These are phyloP conservation scores for Tiliacea aurago DNA, from an alignment of 2,888 invertebrate genomes.

Conservation along the genomic window DNA sequence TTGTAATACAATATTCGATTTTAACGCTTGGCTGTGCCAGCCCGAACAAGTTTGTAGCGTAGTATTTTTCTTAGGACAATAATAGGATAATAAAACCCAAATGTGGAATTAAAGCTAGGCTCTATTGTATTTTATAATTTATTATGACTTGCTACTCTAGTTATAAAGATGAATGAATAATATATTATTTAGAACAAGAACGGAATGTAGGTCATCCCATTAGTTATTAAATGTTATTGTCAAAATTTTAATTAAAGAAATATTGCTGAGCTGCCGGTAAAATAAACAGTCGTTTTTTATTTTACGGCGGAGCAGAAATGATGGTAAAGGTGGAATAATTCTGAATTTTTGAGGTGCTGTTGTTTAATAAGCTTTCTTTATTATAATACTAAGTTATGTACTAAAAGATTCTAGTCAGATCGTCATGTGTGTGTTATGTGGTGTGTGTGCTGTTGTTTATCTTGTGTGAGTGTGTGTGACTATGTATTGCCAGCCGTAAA, in stretches of 20 bases:
- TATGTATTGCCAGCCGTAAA: constrained; percentile 6
- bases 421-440: not conserved
- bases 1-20: not conserved
- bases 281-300: constrained; percentile 38
- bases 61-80: constrained; percentile 16
- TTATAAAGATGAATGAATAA: not conserved
- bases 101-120: not conserved
- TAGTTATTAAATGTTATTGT: constrained; percentile 22
- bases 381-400: constrained; percentile 29
- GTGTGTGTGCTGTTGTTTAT: not conserved
- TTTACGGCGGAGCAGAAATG: constrained; percentile 20
- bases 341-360: constrained; percentile 26
- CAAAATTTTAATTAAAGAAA: constrained; percentile 41
- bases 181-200: constrained; percentile 15
- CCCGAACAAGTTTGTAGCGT: not conserved
- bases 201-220: constrained; percentile 29
- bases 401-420: constrained; percentile 17
- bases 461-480: constrained; percentile 9
- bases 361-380: constrained; percentile 26
- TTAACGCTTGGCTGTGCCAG: not conserved
- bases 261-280: constrained; percentile 12
- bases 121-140: not conserved
- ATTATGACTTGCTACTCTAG: not conserved
- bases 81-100: not conserved
- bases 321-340: constrained; percentile 24